Base-by-base conservation (phyloP, 2,888 invertebrate genomes). In the Frankliniella fusca region DNA sequence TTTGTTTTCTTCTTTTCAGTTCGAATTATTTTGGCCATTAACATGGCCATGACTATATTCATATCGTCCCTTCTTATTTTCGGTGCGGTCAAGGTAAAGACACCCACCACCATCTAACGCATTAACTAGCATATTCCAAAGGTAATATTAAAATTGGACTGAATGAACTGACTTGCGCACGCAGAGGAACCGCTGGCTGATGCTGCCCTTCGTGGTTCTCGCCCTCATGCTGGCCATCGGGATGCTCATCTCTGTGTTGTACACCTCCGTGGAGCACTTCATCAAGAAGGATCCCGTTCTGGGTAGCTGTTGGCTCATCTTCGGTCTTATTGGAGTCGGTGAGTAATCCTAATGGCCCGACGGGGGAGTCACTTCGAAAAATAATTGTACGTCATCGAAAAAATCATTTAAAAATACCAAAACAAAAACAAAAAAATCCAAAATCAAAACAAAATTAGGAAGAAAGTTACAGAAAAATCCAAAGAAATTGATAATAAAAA, bases 131-230 rank as follows among this genome's bases (percentile, higher is more conserved):
- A n/a, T n/a, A n/a, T n/a, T n/a, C n/a, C n/a, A n/a, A n/a, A n/a
- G n/a, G n/a, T n/a, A n/a, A n/a, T n/a, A n/a, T n/a, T n/a, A n/a
- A n/a, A n/a, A n/a, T 5, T 38, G 5, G 38, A 38, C 38, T 38
- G 38, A 38, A 38, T 38, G 38, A 38, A 3, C 38, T 38, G 38
- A 38, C 38, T 38, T 5, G 5, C 38, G 38, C 38, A 88, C 90
- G n/a, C 89, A 95, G 95, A 91, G 93, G 86, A 94, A 94, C 86
- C 93, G 94, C 86, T 94, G 93, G 89, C 88, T 94, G 86, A 95
- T 95, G 94, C 90, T 95, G 82, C 95, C 95, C 10, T 95, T 94
- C 94, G 94, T 96, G 65, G 92, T 94, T 81, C 90, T 95, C 81
- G 95, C 95, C 8, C 92, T 95, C 83, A 93, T 95, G 90, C 90